phyloP scores from a whole-genome alignment of 2,113 vertebrate species.

The Anarrhichthys ocellatus region DNA sequence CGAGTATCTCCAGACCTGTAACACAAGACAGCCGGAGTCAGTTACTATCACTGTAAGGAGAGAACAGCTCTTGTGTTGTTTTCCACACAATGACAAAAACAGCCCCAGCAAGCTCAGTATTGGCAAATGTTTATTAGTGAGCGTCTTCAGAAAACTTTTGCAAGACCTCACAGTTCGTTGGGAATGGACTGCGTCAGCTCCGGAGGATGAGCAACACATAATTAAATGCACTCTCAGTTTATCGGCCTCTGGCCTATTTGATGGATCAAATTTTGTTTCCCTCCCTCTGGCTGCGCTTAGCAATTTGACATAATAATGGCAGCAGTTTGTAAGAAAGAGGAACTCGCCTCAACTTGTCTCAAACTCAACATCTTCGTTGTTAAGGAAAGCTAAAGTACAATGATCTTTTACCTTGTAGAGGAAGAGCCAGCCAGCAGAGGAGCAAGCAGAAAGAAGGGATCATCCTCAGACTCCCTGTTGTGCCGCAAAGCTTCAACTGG shows the following conservation, averaged over 20 bases:
- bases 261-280: slow-evolving; percentile 46
- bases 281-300: slow-evolving; percentile 36
- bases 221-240: slow-evolving; percentile 59
- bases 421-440: slow-evolving; percentile 64
- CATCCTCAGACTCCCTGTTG: slow-evolving; percentile 58
- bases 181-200: slow-evolving; percentile 52
- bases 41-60: not conserved
- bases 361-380: slow-evolving; percentile 4
- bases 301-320: slow-evolving; percentile 57
- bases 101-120: not conserved
- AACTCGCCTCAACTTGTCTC: slow-evolving; percentile 39
- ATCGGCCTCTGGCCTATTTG: slow-evolving; percentile 52
- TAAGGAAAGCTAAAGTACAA: slow-evolving; percentile 1
- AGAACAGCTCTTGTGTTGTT: slow-evolving; percentile 6
- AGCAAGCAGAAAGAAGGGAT: slow-evolving; percentile 45
- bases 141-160: slow-evolving; percentile 41
- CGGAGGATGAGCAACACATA: slow-evolving; percentile 58
- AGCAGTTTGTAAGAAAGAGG: slow-evolving; percentile 35
- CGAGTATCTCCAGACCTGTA: slow-evolving; percentile 80
- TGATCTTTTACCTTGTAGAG: slow-evolving; percentile 77
- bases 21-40: slow-evolving; percentile 32
- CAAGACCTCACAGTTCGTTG: slow-evolving; percentile 58
- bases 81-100: not conserved
- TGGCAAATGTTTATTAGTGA: slow-evolving; percentile 49
- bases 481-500: slow-evolving; percentile 39